Evolutionary conservation across 2,113 vertebrate genomes (phyloP).

Genomic region (Panthera uncia): DNA sequence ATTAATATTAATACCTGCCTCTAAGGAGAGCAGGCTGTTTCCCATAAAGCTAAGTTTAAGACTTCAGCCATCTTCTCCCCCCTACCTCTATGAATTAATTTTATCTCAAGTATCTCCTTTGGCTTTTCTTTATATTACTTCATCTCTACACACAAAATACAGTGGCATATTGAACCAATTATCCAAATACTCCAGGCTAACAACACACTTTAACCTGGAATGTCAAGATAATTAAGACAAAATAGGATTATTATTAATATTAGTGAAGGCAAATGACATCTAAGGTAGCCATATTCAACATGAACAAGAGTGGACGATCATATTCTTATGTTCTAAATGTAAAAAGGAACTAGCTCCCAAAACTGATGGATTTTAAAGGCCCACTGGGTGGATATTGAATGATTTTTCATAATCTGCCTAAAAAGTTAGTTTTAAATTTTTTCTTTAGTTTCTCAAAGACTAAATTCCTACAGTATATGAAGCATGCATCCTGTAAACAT

Average conservation of each 20-base stretch:
- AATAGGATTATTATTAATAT: constrained; percentile 38
- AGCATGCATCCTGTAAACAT: background rate
- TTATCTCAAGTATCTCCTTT: background rate
- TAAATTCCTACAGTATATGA: background rate
- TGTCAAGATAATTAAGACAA: constrained; percentile 56
- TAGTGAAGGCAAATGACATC: constrained; percentile 6
- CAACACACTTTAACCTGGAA: constrained; percentile 50
- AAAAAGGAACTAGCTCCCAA: background rate
- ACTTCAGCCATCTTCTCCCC: background rate
- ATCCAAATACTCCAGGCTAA: constrained; percentile 16
- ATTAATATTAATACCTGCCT: background rate
- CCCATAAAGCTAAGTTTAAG: background rate
- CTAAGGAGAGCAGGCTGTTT: background rate
- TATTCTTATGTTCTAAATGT: background rate
- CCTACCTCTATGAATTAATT: background rate
- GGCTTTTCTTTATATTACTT: constrained; percentile 18
- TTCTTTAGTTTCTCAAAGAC: background rate
- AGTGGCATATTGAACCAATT: constrained; percentile 49
- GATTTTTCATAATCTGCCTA: background rate
- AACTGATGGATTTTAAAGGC: background rate
- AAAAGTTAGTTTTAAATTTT: background rate
- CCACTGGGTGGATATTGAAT: background rate
- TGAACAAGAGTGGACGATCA: background rate
- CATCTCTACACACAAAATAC: constrained; percentile 15
- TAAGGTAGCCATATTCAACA: background rate